Evolutionary conservation across 2,888 invertebrate genomes (phyloP).

Genomic region (Schizaphis graminum): DNA sequence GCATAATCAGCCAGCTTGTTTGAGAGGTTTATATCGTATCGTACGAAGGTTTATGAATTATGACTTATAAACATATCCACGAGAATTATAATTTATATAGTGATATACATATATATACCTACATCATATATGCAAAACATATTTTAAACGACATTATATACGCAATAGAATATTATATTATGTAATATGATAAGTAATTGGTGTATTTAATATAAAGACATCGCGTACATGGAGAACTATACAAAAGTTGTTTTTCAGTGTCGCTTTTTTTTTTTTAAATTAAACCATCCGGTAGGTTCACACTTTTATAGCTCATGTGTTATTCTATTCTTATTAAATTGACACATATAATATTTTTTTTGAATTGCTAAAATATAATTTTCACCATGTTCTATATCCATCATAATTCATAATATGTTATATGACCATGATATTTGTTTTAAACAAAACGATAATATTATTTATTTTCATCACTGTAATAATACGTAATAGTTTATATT

Average conservation of each 20-base stretch:
- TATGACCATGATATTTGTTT: not conserved
- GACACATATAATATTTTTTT: not conserved
- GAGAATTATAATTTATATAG: too few relatives aligned
- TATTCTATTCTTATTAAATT: not conserved
- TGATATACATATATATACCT: not conserved
- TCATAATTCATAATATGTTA: not conserved
- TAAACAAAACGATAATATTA: not conserved
- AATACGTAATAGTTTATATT: not conserved
- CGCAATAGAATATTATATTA: too few relatives aligned
- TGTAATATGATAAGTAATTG: too few relatives aligned
- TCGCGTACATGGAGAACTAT: too few relatives aligned
- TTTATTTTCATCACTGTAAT: not conserved
- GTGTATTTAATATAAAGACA: too few relatives aligned
- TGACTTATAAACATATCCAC: not conserved
- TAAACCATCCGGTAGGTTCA: not conserved
- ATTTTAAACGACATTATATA: not conserved
- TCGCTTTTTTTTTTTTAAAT: not conserved
- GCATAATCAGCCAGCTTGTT: not conserved
- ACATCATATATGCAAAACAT: not conserved
- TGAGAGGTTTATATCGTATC: not conserved
- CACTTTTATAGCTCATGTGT: not conserved
- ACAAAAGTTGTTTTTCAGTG: not conserved
- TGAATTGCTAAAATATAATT: not conserved
- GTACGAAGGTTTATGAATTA: not conserved
- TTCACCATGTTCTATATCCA: not conserved